These are phyloP conservation scores for rat (Rattus norvegicus) DNA, from an alignment of 2,113 vertebrate genomes.

Conservation along the genomic window DNA sequence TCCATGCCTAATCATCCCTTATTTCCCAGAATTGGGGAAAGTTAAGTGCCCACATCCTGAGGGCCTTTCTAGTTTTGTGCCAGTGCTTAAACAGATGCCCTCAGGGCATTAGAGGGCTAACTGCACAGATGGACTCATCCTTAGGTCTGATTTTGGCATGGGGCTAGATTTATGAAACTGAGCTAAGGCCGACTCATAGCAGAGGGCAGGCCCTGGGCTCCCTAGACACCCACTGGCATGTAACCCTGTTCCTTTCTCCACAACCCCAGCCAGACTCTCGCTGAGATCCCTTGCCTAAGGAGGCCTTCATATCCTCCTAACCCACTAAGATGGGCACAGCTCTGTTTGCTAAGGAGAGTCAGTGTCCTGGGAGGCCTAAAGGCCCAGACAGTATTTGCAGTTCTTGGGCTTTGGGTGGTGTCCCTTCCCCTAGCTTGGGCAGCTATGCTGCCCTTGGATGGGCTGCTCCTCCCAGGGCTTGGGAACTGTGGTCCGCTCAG, in stretches of 20 bases:
- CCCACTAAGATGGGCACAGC: not conserved
- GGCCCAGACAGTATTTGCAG: conserved; percentile 62
- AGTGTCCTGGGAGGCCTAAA: not conserved
- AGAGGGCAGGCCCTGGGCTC: not conserved
- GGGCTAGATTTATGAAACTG: conserved; percentile 63
- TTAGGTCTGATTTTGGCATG: conserved; percentile 42
- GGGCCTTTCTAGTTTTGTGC: not conserved
- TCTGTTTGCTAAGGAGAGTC: not conserved
- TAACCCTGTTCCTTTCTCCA: conserved; percentile 47
- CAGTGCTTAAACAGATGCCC: conserved; percentile 15
- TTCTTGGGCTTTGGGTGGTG: conserved; percentile 19
- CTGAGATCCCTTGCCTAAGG: conserved; percentile 9
- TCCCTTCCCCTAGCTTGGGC: conserved; percentile 1
- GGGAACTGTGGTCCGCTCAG: conserved; percentile 63
- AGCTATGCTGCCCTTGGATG: conserved; percentile 59
- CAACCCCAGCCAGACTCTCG: not conserved
- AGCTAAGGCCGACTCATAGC: not conserved
- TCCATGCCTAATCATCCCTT: conserved; percentile 3
- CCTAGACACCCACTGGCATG: not conserved
- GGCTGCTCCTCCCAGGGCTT: conserved; percentile 12
- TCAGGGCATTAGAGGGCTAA: not conserved
- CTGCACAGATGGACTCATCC: conserved; percentile 10
- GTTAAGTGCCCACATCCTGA: conserved; percentile 14
- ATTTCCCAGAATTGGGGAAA: conserved; percentile 11
- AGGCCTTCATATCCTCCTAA: not conserved